Evolutionary conservation across 2,888 invertebrate genomes (phyloP), one percentile per base, ranked within the genome.

Genomic region (Lithophane ornitopus): DNA sequence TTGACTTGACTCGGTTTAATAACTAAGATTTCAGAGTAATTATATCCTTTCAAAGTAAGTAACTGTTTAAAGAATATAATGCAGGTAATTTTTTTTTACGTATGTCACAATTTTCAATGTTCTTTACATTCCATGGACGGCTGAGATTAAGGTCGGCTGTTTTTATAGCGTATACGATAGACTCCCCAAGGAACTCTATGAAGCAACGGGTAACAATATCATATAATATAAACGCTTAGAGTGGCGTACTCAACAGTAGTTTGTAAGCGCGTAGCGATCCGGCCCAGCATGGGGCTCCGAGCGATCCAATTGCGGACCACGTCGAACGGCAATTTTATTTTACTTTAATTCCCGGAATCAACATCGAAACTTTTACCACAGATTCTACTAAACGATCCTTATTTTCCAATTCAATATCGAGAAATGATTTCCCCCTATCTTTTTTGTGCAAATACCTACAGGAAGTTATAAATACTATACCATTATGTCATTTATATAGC

Each of bases 1-100:
- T n/a, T n/a, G n/a, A n/a, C 65, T 78, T 75, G n/a, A 58, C 46
- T 70, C 65, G 70, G 74, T 84, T 86, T 85, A 84, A 85, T 85
- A 84, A 75, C 72, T 67, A 72, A 71, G 68, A 84, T 81, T 68
- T 69, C 28, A 46, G 28, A 58, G 58, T 62, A 44, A 73, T 80
- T 85, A 63, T 56, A 56, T n/a, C 26, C 26, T 54, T 54, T 58
- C 16, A 56, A 28, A 26, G 56, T 56, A 56, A 56, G 56, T 56
- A 26, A 58, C 16, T 28, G 16, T 49, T 6, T 49, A 16, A 28
- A 65, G 12, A 0, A 19, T 44, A 44, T 26, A 62, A 62, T 16
- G n/a, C 39, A 62, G 6, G 26, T n/a, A 2, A 34, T 26, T 19
- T 28, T 66, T 65, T 65, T 65, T 28, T 70, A 19, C 28, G 8